phyloP scores from a whole-genome alignment of 2,113 vertebrate genomes.

The Rhynchomys soricoides region DNA sequence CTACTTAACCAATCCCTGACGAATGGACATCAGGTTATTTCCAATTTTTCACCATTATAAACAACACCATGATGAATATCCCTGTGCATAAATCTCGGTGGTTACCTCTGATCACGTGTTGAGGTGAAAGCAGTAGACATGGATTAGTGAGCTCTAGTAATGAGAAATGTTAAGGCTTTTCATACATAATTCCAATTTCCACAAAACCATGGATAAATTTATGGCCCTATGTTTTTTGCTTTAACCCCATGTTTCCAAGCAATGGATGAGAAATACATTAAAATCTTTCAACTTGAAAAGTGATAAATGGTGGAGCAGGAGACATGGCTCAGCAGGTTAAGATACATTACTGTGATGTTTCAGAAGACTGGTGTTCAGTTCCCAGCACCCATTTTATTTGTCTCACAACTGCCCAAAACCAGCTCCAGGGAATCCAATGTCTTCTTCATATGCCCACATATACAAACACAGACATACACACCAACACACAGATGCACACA shows the following conservation, averaged over 20 bases:
- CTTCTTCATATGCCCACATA: background rate
- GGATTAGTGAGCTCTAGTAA: background rate
- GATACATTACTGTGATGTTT: no score
- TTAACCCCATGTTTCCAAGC: background rate
- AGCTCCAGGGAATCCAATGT: background rate
- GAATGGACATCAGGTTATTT: constrained; percentile 59
- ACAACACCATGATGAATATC: constrained; percentile 48
- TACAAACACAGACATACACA: background rate
- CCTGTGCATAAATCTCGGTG: constrained; percentile 40
- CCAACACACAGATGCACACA: background rate
- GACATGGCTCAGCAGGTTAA: background rate
- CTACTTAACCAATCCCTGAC: constrained; percentile 54
- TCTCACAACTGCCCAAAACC: background rate
- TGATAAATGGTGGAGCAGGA: background rate
- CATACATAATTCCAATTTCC: background rate
- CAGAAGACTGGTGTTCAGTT: background rate
- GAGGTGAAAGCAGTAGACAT: background rate
- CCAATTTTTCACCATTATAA: constrained; percentile 68
- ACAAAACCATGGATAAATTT: background rate
- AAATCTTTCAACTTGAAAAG: background rate
- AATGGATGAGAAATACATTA: background rate
- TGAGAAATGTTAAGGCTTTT: constrained; percentile 28
- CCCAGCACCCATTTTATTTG: background rate
- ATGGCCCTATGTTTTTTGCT: background rate
- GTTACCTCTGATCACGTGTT: constrained; percentile 27